phyloP scores from a whole-genome alignment of 2,888 invertebrate genomes.

The Iphiclides podalirius region DNA sequence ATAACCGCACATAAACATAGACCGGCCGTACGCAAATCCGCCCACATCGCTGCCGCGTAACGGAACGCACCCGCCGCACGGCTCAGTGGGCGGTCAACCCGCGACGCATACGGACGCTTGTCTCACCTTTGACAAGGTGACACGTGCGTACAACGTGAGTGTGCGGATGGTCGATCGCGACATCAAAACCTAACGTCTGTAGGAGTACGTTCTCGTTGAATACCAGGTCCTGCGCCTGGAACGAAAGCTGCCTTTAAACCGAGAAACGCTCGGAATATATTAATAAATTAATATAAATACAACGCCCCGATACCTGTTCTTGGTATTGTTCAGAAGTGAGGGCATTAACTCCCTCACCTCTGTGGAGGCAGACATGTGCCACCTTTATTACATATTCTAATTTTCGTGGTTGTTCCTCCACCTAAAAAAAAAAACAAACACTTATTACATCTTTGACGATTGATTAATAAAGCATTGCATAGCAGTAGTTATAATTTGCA shows the following conservation, averaged over 20 bases:
- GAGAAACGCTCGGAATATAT: not conserved
- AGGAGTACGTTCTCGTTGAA: slow-evolving; percentile 98
- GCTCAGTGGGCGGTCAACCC: slow-evolving; percentile 20
- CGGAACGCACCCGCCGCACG: slow-evolving; percentile 26
- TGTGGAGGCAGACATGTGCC: slow-evolving; percentile 92
- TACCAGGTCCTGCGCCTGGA: slow-evolving; percentile 94
- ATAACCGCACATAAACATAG: slow-evolving; percentile 29
- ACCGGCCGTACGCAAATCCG: slow-evolving; percentile 26
- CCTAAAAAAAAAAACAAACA: slow-evolving; percentile 64
- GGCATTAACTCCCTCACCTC: slow-evolving; percentile 79
- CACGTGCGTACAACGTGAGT: slow-evolving; percentile 98
- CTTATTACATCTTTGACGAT: too few relatives aligned
- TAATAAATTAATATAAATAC: not conserved
- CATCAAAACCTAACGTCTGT: slow-evolving; percentile 98
- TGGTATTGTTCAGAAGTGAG: slow-evolving; percentile 88
- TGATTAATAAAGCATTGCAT: too few relatives aligned
- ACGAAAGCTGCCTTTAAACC: slow-evolving; percentile 25
- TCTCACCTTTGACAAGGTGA: slow-evolving; percentile 94
- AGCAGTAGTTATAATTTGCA: too few relatives aligned
- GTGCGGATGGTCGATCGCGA: slow-evolving; percentile 98
- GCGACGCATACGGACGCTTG: slow-evolving; percentile 40
- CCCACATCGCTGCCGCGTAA: slow-evolving; percentile 22
- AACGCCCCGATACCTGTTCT: slow-evolving; percentile 74
- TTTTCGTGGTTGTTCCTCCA: slow-evolving; percentile 98
- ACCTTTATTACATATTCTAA: slow-evolving; percentile 98